These are phyloP conservation scores for Leptinotarsa tumamoca DNA, from an alignment of 2,888 invertebrate species.

Conservation along the genomic window DNA sequence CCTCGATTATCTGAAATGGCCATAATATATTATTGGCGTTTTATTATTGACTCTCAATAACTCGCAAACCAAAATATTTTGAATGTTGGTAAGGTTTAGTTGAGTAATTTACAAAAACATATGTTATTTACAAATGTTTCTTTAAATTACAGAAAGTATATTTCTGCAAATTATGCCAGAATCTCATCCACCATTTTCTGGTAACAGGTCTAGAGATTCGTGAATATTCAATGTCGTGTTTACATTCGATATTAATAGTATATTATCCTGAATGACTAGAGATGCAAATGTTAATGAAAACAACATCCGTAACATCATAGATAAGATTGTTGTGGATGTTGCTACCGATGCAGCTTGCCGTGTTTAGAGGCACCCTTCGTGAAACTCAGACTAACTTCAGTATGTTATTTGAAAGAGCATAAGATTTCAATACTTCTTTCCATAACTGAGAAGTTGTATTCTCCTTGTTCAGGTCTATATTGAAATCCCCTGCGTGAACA, in stretches of 20 bases:
- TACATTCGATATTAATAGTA: neutral
- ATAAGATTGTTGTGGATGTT: neutral
- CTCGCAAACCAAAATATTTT: neutral
- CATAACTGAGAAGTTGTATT: neutral
- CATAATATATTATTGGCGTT: neutral
- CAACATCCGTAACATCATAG: neutral
- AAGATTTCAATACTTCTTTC: neutral
- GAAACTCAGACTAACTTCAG: neutral
- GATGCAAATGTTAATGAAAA: neutral
- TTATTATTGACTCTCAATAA: neutral
- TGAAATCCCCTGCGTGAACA: neutral
- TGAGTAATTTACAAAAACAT: neutral
- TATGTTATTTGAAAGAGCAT: neutral
- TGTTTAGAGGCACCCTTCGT: neutral
- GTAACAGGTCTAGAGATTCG: neutral
- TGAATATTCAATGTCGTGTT: neutral
- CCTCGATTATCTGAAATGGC: too few relatives aligned
- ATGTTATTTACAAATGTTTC: neutral
- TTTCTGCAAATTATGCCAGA: neutral
- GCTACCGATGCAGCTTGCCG: neutral
- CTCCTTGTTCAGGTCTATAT: neutral
- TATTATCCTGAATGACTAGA: neutral
- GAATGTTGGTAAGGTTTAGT: neutral
- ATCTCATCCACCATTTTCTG: neutral
- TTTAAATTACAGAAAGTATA: neutral